A percentile compares a stretch with the other conserved stretches of the same genome.
Conservation (phyloP, 2,888 invertebrate species). For the Ennomos erosarius region DNA sequence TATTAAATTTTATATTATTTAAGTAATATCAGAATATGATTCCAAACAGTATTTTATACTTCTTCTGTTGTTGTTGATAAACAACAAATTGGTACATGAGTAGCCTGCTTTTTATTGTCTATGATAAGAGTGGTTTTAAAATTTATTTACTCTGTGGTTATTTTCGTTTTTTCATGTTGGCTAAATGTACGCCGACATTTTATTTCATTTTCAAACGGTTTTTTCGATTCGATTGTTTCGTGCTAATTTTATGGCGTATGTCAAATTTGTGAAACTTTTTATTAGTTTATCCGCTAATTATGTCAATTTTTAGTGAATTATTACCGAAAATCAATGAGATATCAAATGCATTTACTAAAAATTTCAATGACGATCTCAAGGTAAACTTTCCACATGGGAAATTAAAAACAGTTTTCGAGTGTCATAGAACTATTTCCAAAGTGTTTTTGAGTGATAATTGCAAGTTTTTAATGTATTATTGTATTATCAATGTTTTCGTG, state of each 20-base stretch:
- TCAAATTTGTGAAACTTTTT: constrained; percentile 62
- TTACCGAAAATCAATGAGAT: constrained; percentile 68
- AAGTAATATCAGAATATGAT: too few species aligned
- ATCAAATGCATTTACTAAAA: constrained; percentile 57
- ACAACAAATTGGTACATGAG: too few species aligned
- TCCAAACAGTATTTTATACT: too few species aligned
- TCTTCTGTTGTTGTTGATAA: too few species aligned
- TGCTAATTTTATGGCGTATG: constrained; percentile 62
- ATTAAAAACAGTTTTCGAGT: constrained; percentile 5
- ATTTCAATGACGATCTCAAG: constrained; percentile 68
- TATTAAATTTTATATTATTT: too few species aligned
- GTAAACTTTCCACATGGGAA: constrained; percentile 51
- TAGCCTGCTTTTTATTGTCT: too few species aligned
- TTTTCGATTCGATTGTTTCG: constrained; percentile 61
- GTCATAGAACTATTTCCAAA: constrained; percentile 3
- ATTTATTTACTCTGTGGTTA: too few species aligned
- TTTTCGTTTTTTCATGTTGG: constrained; percentile 51
- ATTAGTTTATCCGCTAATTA: constrained; percentile 60
- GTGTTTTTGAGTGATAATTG: constrained; percentile 18
- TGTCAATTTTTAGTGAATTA: constrained; percentile 77
- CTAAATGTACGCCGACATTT: constrained; percentile 44
- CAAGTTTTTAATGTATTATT: constrained; percentile 6
- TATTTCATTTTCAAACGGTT: constrained; percentile 83
- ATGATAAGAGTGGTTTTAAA: too few species aligned
- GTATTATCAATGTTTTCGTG: constrained; percentile 9